phyloP scores from a whole-genome alignment of 2,113 vertebrate species.

The Elaphurus davidianus region DNA sequence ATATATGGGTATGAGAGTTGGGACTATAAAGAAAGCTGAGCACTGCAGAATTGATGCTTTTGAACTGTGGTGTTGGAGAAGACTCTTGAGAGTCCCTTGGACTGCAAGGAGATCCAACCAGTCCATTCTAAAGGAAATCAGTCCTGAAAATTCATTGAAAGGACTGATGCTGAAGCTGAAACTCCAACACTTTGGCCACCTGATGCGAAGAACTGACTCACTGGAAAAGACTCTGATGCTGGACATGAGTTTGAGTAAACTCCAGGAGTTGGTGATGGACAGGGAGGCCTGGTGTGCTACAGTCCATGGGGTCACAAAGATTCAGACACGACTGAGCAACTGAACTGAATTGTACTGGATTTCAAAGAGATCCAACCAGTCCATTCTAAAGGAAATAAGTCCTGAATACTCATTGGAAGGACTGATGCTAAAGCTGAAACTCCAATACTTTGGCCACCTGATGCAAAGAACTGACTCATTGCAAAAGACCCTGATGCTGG shows the following conservation, averaged over 20 bases:
- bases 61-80: not conserved
- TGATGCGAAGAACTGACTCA: not conserved
- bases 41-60: fast-evolving
- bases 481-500: not conserved
- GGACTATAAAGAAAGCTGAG: not conserved
- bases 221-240: not conserved
- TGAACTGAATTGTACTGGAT: not conserved
- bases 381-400: not conserved
- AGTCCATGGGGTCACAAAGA: not conserved
- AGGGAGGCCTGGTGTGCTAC: not conserved
- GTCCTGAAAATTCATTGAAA: not conserved
- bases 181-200: not conserved
- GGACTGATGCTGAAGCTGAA: not conserved
- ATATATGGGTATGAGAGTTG: not conserved
- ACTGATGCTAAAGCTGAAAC: not conserved
- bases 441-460: not conserved
- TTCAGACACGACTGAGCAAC: fast-evolving
- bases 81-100: not conserved
- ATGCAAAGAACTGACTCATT: not conserved
- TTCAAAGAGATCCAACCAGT: not conserved
- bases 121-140: not conserved
- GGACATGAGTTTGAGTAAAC: not conserved
- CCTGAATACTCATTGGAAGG: not conserved
- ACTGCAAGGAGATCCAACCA: not conserved
- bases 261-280: not conserved